Percentiles rank a stretch among this genome's conserved stretches.
These are phyloP conservation scores for Grammomys surdaster DNA, from an alignment of 2,113 vertebrate genomes.

Conservation along the genomic window DNA sequence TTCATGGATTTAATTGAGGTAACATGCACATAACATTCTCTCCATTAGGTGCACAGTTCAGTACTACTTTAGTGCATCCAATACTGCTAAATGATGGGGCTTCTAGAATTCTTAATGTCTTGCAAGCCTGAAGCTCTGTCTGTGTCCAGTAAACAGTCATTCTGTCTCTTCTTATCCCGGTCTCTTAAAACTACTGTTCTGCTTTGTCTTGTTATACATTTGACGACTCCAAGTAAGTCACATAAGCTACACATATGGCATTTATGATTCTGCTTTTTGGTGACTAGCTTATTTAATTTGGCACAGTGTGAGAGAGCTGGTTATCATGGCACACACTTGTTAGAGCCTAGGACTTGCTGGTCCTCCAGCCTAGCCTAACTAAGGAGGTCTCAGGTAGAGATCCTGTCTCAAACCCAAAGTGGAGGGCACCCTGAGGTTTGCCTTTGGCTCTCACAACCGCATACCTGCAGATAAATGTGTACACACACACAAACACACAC, in stretches of 20 bases:
- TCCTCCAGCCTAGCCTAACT: too few relatives aligned
- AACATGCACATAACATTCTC: neutral
- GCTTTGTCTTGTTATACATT: neutral
- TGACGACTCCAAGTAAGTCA: neutral
- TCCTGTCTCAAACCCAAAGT: neutral
- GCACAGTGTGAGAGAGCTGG: neutral
- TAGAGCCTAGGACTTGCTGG: neutral
- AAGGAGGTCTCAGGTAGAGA: neutral
- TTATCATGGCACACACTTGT: neutral
- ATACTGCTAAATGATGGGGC: neutral
- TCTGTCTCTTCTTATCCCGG: neutral
- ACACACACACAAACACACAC: neutral
- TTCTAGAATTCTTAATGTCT: neutral
- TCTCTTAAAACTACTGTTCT: neutral
- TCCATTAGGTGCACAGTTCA: neutral
- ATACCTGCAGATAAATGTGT: neutral
- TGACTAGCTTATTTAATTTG: conserved; percentile 36
- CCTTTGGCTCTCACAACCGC: too few relatives aligned
- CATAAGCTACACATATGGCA: neutral
- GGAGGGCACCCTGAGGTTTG: neutral
- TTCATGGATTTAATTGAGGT: neutral
- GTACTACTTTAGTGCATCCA: neutral
- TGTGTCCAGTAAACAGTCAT: neutral
- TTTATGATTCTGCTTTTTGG: neutral
- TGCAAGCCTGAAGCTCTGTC: neutral